phyloP scores from a whole-genome alignment of 2,113 vertebrate genomes.

The Anoplopoma fimbria region DNA sequence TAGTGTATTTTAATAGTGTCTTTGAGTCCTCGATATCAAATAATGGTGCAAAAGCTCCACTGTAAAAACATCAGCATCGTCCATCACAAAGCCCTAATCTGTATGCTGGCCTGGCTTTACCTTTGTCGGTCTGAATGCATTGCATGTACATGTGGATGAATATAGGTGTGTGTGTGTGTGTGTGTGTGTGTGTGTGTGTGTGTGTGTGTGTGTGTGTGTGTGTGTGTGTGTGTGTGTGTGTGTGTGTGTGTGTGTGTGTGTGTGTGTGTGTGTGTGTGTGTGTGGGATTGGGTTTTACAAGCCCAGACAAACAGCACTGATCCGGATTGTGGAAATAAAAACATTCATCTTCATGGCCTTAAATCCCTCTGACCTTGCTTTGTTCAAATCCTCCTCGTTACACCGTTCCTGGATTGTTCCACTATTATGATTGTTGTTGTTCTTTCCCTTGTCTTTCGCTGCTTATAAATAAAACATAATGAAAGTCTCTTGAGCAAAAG shows the following conservation, averaged over 20 bases:
- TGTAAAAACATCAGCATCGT: background rate
- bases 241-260: background rate
- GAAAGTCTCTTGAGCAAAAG: slow-evolving; percentile 69
- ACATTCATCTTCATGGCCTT: slow-evolving; percentile 65
- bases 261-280: slow-evolving; percentile 1
- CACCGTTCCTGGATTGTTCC: slow-evolving; percentile 44
- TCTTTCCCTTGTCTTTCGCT: slow-evolving; percentile 33
- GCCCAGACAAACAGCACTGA: slow-evolving; percentile 46
- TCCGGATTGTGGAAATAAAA: slow-evolving; percentile 67
- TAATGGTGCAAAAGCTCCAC: background rate
- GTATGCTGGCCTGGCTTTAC: slow-evolving; percentile 20
- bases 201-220: background rate
- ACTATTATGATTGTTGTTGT: slow-evolving; percentile 47
- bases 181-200: background rate
- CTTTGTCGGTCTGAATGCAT: slow-evolving; percentile 19
- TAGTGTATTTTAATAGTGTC: background rate
- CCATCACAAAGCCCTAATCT: slow-evolving; percentile 35
- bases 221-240: background rate
- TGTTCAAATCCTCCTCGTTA: slow-evolving; percentile 42
- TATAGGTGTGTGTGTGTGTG: background rate
- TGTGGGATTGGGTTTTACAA: slow-evolving; percentile 17
- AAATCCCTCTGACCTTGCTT: slow-evolving; percentile 71
- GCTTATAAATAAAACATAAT: slow-evolving; percentile 79
- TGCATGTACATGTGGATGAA: background rate
- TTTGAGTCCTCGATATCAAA: background rate